Evolutionary conservation across 2,888 invertebrate genomes (phyloP), one percentile per base, ranked within the genome.

Genomic region (Alviniconcha strummeri): DNA sequence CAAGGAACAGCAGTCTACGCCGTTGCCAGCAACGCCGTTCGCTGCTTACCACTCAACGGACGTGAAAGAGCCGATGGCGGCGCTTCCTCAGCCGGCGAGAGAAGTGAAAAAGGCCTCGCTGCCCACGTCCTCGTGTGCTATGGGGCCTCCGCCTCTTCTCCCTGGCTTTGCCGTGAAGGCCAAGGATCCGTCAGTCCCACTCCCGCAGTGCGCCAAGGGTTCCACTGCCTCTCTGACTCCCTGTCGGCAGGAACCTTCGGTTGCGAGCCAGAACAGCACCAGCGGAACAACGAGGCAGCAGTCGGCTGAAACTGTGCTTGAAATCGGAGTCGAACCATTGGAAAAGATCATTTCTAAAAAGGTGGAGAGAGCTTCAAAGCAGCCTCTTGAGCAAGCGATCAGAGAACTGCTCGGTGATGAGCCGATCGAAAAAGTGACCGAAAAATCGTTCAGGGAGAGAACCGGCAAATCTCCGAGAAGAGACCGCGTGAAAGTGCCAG

Each of bases 301-400:
- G 13, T 60, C 60, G 0, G 11, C 13, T 17, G 19, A 52, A 52
- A 19, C 56, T 15, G 78, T 13, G 4, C 64, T 78, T 4, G 78
- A 78, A 15, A 78, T 64, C 36, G 36, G 78, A 15, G 78, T 78
- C 15, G 60, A 78, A 36, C 52, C 60, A 52, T 64, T 78, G 15
- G 57, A 78, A 52, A 60, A 78, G 52, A 64, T 60, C 78, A 64
- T 78, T 64, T 64, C 60, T 5, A 60, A 78, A 64, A 78, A 52
- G n/a, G 64, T 78, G 64, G 64, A 78, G 77, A 64, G 64, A 64
- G 78, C 52, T 60, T 78, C 78, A 52, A 78, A 60, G 36, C 78
- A 78, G 15, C 78, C 78, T 52, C 78, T 78, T 9, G 78, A 78
- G 36, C 64, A 78, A 36, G 78, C 78, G 13, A 78, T 78, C 52